Evolutionary conservation across 2,797 vertebrate species (phyloP), one percentile per base, ranked within the genome.

Genomic region (Acipenser oxyrinchus): DNA sequence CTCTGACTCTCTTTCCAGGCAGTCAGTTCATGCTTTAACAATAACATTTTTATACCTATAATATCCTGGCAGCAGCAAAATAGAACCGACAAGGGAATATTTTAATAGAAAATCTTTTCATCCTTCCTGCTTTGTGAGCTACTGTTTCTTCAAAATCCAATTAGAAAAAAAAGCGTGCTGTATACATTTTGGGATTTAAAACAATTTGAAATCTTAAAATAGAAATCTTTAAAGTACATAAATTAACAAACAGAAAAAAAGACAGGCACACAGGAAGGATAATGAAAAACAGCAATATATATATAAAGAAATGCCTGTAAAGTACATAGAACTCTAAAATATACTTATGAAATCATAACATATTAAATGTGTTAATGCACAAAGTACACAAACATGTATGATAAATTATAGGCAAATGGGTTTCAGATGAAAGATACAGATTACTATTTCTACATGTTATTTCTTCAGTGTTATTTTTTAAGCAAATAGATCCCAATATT

Each of bases 191-290:
- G 2, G 71, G n/a, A 67, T 59, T 61, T 57, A 57, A 55, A 66
- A 37, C 68, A 37, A 61, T 63, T 62, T 13, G 50, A 37, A 15
- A 57, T 64, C 73, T 68, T 60, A 71, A 74, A 76, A 76, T 73
- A 77, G 74, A 72, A 69, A 64, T 62, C 50, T 70, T 77, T 71
- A 71, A 69, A 52, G 68, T 50, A 63, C 60, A 66, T 69, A 67
- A 72, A 60, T 71, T 58, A 68, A 67, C 11, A 37, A 53, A 53
- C 51, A 53, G 11, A 8, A 53, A 53, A 53, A 53, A 8, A 53
- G 11, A 53, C 51, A 53, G 12, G 12, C 12, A 37, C 23, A 37
- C 23, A 37, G 23, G 23, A 37, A 37, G 23, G 23, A 37, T 37
- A 37, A 37, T 37, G 23, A 37, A 4, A 37, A 3, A 37, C 3